These are phyloP conservation scores for Nasonovia ribisnigri DNA, from an alignment of 2,888 invertebrate species.

Conservation along the genomic window DNA sequence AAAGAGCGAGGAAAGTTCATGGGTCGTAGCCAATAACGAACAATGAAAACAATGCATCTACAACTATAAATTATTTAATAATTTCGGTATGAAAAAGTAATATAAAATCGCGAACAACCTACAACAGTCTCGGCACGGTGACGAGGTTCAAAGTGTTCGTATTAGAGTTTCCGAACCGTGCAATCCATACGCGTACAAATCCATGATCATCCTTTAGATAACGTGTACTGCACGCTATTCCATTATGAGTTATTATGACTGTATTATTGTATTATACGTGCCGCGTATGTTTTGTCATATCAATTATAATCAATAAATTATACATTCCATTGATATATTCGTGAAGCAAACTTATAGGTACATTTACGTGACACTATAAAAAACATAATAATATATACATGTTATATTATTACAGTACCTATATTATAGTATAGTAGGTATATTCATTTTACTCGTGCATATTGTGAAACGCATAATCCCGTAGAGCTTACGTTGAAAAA, in stretches of 20 bases:
- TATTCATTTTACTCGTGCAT: not conserved
- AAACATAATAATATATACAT: not conserved
- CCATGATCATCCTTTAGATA: not conserved
- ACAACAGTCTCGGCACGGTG: not conserved
- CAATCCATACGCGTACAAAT: not conserved
- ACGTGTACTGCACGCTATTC: not conserved
- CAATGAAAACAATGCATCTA: not conserved
- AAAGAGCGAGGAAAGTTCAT: not conserved
- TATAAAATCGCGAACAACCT: not conserved
- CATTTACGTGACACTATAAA: not conserved
- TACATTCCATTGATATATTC: not conserved
- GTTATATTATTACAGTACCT: not conserved
- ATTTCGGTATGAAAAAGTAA: conserved; percentile 9
- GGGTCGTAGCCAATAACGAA: not conserved
- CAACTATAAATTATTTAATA: not conserved
- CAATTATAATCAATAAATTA: not conserved
- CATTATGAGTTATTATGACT: not conserved
- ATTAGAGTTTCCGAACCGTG: not conserved
- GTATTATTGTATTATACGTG: not conserved
- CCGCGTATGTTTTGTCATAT: not conserved
- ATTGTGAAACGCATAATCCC: not conserved
- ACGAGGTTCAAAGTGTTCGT: not conserved
- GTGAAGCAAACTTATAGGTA: not conserved
- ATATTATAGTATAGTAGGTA: no score
- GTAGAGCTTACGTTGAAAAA: not conserved